These are phyloP conservation scores for Crax fasciolata DNA, from an alignment of 2,797 vertebrate genomes.

Conservation along the genomic window DNA sequence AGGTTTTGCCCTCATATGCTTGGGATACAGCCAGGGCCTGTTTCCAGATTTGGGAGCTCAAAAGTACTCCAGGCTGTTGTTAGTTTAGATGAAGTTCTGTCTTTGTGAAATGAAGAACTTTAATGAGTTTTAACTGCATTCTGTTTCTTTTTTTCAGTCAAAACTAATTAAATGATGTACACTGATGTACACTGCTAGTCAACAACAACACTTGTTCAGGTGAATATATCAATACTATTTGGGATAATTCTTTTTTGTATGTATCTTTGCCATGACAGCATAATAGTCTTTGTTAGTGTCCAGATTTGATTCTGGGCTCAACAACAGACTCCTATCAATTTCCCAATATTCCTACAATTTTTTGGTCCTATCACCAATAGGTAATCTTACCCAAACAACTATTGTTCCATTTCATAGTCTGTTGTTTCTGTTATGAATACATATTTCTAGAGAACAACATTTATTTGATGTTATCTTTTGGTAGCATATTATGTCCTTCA, in stretches of 20 bases:
- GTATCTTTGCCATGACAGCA: neutral
- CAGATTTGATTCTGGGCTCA: neutral
- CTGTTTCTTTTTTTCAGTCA: neutral
- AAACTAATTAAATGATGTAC: neutral
- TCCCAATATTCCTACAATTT: neutral
- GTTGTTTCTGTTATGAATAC: neutral
- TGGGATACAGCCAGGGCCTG: conserved; percentile 47
- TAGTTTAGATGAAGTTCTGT: neutral
- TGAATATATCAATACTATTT: neutral
- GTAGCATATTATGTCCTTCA: neutral
- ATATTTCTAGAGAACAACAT: neutral
- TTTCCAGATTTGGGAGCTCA: neutral
- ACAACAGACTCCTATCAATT: neutral
- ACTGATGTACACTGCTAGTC: neutral
- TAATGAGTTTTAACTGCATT: neutral
- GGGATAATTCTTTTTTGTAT: neutral
- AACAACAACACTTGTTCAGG: neutral
- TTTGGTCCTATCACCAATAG: neutral
- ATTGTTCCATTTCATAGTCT: neutral
- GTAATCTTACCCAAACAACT: neutral
- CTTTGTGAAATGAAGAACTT: neutral
- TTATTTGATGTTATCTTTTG: neutral
- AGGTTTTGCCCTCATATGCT: conserved; percentile 40
- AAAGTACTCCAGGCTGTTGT: neutral
- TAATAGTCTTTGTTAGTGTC: neutral